Evolutionary conservation across 1,140 invertebrate genomes (phyloP), one percentile per base, ranked within the genome.

Genomic region (Drosophila ananassae): DNA sequence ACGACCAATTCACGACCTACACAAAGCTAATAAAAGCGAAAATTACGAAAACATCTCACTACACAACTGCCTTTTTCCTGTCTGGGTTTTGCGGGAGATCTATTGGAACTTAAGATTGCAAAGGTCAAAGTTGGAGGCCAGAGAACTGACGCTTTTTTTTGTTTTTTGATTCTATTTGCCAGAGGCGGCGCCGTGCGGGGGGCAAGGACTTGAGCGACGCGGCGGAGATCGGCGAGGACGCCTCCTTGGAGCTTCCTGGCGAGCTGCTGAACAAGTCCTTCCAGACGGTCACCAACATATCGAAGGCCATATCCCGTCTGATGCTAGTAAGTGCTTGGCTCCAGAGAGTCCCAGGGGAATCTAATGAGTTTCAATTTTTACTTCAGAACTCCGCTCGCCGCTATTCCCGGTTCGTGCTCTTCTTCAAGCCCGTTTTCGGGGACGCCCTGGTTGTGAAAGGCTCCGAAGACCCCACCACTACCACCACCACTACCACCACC

Each of bases 261-360:
- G 92, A 92, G 79, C 91, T 95, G 53, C 95, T 96, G 83, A 95
- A 94, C 48, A 94, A 94, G 12, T 95, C 95, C 75, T 96, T 96
- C 91, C 94, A 93, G 54, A 92, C 96, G n/a, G 91, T 96, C 37
- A 96, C 95, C 51, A 94, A 94, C 64, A 90, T 95, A 71, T 96
- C 95, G 81, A 94, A 95, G 91, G 91, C 95, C 25, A 77, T 96
- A 53, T 95, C 94, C 24, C 94, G 94, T 60, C 92, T 95, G 12
- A 95, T 96, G 47, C 93, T 95, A 92, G 96, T 96, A 93, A 93
- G 91, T 77, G 2, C 6, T 21, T 9, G 13, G 41, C 17, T 21
- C 3, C n/a, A 2, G 41, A 44, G 2, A 2, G 2, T 6, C 39
- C 8, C 17, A 13, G 17, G 2, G 2, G 13, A n/a, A 21, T 44